A percentile compares a stretch with the other conserved stretches of the same genome.
Evolutionary conservation across 1,140 invertebrate species (phyloP).

Genomic region (Luehdorfia chinensis): DNA sequence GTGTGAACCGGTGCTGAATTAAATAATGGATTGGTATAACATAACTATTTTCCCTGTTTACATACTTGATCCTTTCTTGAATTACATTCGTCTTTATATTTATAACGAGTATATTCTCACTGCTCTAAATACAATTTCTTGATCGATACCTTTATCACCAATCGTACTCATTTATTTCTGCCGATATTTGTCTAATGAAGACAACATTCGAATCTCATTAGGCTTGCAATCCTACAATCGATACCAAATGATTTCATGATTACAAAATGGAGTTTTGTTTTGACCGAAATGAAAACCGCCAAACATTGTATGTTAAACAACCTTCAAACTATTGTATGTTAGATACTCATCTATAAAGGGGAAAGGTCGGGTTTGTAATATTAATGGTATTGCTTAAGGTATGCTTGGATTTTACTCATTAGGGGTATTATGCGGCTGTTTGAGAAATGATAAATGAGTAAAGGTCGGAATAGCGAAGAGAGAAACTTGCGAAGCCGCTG

Average conservation of each 20-base stretch:
- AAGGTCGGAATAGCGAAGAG: constrained; percentile 41
- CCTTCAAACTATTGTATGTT: constrained; percentile 22
- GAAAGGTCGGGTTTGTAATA: constrained; percentile 57
- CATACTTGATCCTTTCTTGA: background rate
- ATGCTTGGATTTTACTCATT: constrained; percentile 75
- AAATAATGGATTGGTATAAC: constrained; percentile 51
- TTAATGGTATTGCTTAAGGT: constrained; percentile 70
- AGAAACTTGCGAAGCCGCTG: constrained; percentile 36
- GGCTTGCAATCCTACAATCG: too few species aligned
- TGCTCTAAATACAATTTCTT: background rate
- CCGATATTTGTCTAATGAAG: too few species aligned
- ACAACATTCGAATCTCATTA: too few species aligned
- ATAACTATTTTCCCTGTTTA: constrained; percentile 23
- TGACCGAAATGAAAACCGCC: constrained; percentile 1
- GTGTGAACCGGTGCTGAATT: constrained; percentile 39
- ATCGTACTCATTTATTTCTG: constrained; percentile 1
- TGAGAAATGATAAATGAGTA: constrained; percentile 56
- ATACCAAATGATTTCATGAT: background rate
- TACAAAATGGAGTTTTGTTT: background rate
- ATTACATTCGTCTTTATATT: background rate
- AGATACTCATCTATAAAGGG: constrained; percentile 48
- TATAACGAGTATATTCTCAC: too few species aligned
- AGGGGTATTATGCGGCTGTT: constrained; percentile 65
- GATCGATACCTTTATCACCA: too few species aligned
- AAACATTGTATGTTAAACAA: constrained; percentile 4